Percentiles rank a stretch among this genome's conserved stretches.
Conservation (phyloP, 2,797 vertebrate genomes). For the Amazona finschi region DNA sequence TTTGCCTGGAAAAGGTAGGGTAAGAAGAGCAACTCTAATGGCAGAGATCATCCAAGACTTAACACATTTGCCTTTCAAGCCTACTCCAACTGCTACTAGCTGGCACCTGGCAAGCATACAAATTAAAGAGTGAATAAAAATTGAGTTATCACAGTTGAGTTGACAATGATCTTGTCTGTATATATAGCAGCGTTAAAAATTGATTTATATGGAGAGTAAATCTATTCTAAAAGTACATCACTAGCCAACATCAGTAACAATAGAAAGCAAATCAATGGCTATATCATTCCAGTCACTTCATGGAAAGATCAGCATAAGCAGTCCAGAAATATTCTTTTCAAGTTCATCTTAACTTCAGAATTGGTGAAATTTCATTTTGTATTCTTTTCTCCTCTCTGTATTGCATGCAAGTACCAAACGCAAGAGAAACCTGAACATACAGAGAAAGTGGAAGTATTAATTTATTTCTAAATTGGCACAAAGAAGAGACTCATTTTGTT, state of each 20-base stretch:
- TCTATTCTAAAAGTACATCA: neutral
- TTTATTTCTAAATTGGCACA: neutral
- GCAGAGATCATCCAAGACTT: neutral
- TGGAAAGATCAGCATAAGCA: neutral
- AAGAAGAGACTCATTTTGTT: neutral
- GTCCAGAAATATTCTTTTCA: neutral
- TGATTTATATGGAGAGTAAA: neutral
- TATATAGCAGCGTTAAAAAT: conserved; percentile 8
- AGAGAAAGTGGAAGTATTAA: neutral
- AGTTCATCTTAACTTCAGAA: neutral
- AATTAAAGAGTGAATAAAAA: conserved; percentile 30
- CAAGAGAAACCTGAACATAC: neutral
- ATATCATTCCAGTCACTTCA: neutral
- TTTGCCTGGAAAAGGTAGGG: neutral
- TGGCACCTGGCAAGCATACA: conserved; percentile 5
- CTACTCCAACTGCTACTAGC: neutral
- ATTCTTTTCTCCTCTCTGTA: neutral
- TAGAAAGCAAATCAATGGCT: neutral
- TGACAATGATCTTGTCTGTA: neutral
- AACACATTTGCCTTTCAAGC: neutral
- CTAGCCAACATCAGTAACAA: neutral
- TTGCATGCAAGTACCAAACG: neutral
- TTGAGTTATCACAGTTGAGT: neutral
- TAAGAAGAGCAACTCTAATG: neutral
- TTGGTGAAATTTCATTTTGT: neutral